phyloP scores from a whole-genome alignment of 2,888 invertebrate species.

The Dastarcus helophoroides region DNA sequence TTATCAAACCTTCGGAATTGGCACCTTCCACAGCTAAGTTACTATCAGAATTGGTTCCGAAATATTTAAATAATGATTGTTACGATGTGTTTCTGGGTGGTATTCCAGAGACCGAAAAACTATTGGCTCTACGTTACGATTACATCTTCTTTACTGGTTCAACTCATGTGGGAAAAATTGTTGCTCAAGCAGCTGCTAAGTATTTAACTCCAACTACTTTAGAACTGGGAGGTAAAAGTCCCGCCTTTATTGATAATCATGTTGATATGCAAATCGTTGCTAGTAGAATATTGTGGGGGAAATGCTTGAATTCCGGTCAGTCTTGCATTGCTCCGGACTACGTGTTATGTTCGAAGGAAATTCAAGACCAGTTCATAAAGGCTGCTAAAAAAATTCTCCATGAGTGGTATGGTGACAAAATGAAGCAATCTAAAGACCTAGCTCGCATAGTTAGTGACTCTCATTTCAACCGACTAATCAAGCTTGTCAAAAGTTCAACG shows the following conservation, averaged over 20 bases:
- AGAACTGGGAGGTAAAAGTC: constrained; percentile 77
- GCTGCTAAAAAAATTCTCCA: constrained; percentile 8
- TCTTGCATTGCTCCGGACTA: constrained; percentile 97
- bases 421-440: constrained; percentile 59
- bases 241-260: constrained; percentile 78
- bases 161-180: constrained; percentile 72
- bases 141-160: constrained; percentile 95
- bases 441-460: constrained; percentile 74
- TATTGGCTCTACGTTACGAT: constrained; percentile 83
- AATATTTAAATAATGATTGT: constrained; percentile 86
- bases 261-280: constrained; percentile 66
- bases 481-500: constrained; percentile 57
- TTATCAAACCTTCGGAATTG: constrained; percentile 91
- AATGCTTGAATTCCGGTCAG: constrained; percentile 85
- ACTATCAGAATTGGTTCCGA: constrained; percentile 63
- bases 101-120: constrained; percentile 69
- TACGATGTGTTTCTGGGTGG: constrained; percentile 74
- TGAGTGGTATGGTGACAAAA: constrained; percentile 5
- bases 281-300: constrained; percentile 88
- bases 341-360: constrained; percentile 67
- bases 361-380: constrained; percentile 49
- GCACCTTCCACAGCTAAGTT: constrained; percentile 60
- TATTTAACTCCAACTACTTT: constrained; percentile 84
- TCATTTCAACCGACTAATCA: constrained; percentile 39
- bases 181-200: constrained; percentile 82